These are phyloP conservation scores for Trichogramma pretiosum DNA, from an alignment of 1,140 invertebrate genomes.

Conservation along the genomic window DNA sequence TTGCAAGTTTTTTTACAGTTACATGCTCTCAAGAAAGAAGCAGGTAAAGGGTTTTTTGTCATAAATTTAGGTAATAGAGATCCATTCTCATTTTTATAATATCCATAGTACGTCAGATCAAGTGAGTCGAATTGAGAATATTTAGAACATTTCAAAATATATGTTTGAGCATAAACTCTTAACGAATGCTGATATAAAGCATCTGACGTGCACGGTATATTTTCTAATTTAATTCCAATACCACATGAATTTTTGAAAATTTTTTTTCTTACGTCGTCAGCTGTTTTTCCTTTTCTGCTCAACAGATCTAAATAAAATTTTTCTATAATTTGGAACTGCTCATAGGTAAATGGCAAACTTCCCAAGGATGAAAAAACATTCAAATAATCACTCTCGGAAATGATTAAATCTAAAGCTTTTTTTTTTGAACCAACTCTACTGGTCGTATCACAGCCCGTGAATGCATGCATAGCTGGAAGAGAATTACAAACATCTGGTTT, in stretches of 20 bases:
- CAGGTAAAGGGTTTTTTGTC: not conserved
- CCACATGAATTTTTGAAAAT: not conserved
- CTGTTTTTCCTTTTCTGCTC: not conserved
- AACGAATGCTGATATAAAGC: not conserved
- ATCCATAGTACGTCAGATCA: not conserved
- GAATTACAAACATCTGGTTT: not conserved
- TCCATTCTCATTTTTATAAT: not conserved
- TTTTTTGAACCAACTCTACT: conserved; percentile 2
- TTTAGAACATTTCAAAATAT: not conserved
- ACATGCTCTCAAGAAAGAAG: not conserved
- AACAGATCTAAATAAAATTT: not conserved
- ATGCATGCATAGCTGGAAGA: conserved; percentile 1
- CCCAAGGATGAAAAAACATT: not conserved
- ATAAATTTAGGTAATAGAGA: not conserved
- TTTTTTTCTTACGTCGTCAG: not conserved
- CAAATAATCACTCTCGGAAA: not conserved
- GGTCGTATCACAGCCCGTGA: not conserved
- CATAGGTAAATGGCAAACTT: not conserved
- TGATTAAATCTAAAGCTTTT: not conserved
- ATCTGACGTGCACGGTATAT: not conserved
- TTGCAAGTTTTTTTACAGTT: not conserved
- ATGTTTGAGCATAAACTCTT: not conserved
- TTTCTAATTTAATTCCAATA: not conserved
- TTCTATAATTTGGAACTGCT: not conserved
- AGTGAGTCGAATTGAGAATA: not conserved